A percentile compares a stretch with the other conserved stretches of the same genome.
phyloP scores from a whole-genome alignment of 2,113 vertebrate genomes.

The Jaculus jaculus region DNA sequence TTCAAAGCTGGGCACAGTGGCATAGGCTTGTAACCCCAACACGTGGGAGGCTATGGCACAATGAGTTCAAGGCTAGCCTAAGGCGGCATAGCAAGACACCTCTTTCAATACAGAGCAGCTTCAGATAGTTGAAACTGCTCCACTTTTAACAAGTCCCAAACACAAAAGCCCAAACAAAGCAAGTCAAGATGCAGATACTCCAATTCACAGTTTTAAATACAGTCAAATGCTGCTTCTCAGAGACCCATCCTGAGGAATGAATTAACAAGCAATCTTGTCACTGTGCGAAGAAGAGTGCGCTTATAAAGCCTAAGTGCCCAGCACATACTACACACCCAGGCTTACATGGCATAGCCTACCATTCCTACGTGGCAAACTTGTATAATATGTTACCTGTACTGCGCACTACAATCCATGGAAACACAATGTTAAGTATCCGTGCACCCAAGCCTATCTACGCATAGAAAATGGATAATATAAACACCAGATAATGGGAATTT shows the following conservation, averaged over 20 bases:
- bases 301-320: neutral
- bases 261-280: neutral
- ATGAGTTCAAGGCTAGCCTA: neutral
- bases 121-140: constrained; percentile 28
- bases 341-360: neutral
- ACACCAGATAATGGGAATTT: neutral
- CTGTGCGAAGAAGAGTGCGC: neutral
- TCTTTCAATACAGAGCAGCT: neutral
- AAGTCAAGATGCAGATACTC: neutral
- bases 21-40: neutral
- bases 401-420: neutral
- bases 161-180: neutral
- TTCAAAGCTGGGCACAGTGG: neutral
- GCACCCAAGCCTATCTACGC: neutral
- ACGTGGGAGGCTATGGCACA: too few species aligned
- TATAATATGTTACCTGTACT: neutral
- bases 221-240: neutral
- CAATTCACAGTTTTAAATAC: neutral
- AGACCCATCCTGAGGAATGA: neutral
- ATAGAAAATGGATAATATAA: neutral
- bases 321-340: neutral
- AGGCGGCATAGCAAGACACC: neutral
- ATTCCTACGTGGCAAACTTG: neutral
- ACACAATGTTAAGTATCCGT: neutral
- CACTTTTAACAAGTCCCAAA: constrained; percentile 46